Conservation (phyloP, 2,797 vertebrate genomes). For the Gila robusta region DNA sequence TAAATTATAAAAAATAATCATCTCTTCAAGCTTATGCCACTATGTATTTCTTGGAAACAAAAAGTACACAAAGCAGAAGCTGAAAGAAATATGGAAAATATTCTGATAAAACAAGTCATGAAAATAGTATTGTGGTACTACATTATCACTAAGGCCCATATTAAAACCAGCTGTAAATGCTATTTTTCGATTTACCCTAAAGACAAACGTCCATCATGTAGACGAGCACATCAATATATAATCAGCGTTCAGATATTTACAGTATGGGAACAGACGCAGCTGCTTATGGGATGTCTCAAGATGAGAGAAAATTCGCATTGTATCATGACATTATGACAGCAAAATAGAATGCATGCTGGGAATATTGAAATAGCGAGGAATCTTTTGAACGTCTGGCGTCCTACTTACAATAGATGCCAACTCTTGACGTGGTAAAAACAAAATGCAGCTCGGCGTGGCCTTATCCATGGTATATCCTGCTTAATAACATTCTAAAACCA, state of each 20-base stretch:
- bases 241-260: slow-evolving; percentile 24
- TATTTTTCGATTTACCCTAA: slow-evolving; percentile 9
- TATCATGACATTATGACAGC: slow-evolving; percentile 40
- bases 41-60: neutral
- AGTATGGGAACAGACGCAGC: slow-evolving; percentile 43
- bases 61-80: neutral
- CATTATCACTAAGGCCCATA: neutral
- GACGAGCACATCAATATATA: slow-evolving; percentile 30
- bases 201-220: neutral
- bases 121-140: neutral
- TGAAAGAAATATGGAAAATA: neutral
- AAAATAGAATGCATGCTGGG: slow-evolving; percentile 47
- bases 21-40: neutral
- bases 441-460: neutral
- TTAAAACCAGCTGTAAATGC: slow-evolving; percentile 9
- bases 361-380: slow-evolving; percentile 29
- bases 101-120: neutral
- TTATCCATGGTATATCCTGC: neutral
- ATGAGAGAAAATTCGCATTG: slow-evolving; percentile 42
- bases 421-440: slow-evolving; percentile 34
- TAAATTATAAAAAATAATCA: neutral
- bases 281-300: slow-evolving; percentile 37
- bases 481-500: neutral
- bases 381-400: slow-evolving; percentile 34
- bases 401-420: slow-evolving; percentile 41